These are phyloP conservation scores for Pedionomus torquatus DNA, from an alignment of 2,113 vertebrate genomes.

Conservation along the genomic window DNA sequence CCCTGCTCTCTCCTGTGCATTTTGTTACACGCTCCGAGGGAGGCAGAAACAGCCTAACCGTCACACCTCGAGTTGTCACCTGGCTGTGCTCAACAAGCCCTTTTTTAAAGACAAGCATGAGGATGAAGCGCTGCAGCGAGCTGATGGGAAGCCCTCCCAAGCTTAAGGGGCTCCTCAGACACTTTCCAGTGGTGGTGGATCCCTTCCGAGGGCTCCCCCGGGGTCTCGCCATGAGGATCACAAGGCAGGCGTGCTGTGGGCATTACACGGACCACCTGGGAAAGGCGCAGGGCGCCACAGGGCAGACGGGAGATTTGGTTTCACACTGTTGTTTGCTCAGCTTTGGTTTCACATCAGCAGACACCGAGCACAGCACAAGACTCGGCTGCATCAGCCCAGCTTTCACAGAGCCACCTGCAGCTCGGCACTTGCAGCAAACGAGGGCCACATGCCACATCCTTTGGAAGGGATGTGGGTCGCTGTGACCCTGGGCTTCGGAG, in stretches of 20 bases:
- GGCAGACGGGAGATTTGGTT: background rate
- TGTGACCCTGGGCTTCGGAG: fast-evolving
- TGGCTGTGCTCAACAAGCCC: background rate
- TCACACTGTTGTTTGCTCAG: background rate
- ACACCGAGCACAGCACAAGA: fast-evolving
- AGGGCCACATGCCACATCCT: background rate
- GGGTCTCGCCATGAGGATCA: background rate
- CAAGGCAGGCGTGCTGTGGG: fast-evolving
- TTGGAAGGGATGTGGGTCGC: background rate
- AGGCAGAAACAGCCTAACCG: background rate
- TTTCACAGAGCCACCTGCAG: background rate
- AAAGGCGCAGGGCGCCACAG: background rate
- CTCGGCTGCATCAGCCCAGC: background rate
- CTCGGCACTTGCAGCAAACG: fast-evolving
- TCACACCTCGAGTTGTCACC: background rate
- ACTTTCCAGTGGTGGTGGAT: background rate
- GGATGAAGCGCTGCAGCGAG: fast-evolving
- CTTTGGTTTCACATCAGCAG: background rate
- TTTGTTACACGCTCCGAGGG: background rate
- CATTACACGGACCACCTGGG: background rate
- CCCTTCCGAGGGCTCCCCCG: background rate
- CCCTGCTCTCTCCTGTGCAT: fast-evolving
- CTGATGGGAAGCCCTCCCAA: background rate
- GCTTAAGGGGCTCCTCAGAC: background rate
- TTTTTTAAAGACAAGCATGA: background rate